Evolutionary conservation across 2,888 invertebrate genomes (phyloP).

Genomic region (Amphipoea oculea): DNA sequence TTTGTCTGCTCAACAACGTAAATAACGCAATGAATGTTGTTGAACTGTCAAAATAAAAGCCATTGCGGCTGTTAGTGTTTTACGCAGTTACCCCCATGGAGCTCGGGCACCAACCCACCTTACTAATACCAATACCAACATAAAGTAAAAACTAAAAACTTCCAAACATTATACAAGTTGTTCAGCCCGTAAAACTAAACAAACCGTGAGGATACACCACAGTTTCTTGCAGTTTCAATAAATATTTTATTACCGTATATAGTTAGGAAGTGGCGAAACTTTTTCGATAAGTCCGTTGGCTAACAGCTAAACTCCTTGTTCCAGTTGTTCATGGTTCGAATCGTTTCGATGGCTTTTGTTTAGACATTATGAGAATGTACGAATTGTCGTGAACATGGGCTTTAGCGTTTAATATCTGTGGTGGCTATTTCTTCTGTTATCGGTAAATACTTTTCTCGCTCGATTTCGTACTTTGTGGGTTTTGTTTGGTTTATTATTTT

Average conservation of each 20-base stretch:
- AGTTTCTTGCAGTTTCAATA: constrained; percentile 56
- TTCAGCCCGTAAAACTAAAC: constrained; percentile 29
- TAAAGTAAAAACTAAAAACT: constrained; percentile 7
- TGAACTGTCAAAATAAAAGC: background rate
- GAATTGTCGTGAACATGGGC: constrained; percentile 79
- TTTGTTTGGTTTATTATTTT: constrained; percentile 52
- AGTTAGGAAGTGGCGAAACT: constrained; percentile 72
- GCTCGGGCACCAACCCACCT: background rate
- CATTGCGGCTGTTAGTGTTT: background rate
- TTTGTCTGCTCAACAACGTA: no score
- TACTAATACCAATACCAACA: background rate
- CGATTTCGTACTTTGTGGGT: constrained; percentile 59
- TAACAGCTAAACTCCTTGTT: constrained; percentile 77
- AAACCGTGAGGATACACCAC: constrained; percentile 42
- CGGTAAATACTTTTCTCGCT: constrained; percentile 73
- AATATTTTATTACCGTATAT: constrained; percentile 62
- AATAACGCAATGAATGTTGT: background rate
- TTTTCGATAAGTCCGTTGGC: constrained; percentile 79
- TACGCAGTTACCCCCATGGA: background rate
- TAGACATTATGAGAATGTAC: constrained; percentile 83
- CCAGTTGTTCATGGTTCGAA: constrained; percentile 74
- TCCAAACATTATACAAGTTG: background rate
- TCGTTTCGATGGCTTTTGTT: constrained; percentile 82
- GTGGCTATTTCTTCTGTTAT: constrained; percentile 73
- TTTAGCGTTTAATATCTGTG: constrained; percentile 76